Evolutionary conservation across 2,888 invertebrate genomes (phyloP), one percentile per base, ranked within the genome.

Genomic region (Erebia epiphron): DNA sequence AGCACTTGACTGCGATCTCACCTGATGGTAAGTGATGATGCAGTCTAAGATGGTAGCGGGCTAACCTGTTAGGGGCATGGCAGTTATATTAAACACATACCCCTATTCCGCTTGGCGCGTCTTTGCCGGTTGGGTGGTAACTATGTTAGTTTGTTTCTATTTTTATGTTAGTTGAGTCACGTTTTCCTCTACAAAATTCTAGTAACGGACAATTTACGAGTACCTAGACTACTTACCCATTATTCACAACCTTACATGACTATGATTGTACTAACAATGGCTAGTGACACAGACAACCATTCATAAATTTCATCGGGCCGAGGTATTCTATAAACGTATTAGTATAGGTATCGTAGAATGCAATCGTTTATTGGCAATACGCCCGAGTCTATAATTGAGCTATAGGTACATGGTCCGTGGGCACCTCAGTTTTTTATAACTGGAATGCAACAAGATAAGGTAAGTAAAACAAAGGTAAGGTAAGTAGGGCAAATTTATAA

Each of bases 291-390:
- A 52, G 54, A 56, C 56, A 66, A 54, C 21, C 66, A 66, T 66
- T 66, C 66, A 66, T 66, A 56, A 56, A 43, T 46, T 41, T 21
- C 21, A 62, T 21, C 49, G 46, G 46, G 62, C 26, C 62, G 21
- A 54, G 66, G 56, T 54, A 66, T 66, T 66, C 66, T 66, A 66
- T 66, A 66, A 43, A 66, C 46, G 66, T 66, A 65, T 52, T 35
- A 63, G 58, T 46, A 21, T 46, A n/a, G n/a, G n/a, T n/a, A 57
- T 66, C 56, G 56, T 46, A 66, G 43, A 66, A 66, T 66, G 66
- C 66, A 66, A 66, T 57, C 56, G 41, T 43, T 18, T 35, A 35
- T 35, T 66, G 66, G 66, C 66, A 66, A 66, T 57, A 46, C 56
- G 66, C 66, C 66, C 56, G 52, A 62, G 64, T 64, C 56, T 66